These are phyloP conservation scores for Notolabrus celidotus DNA, from an alignment of 2,797 vertebrate species.

Conservation along the genomic window DNA sequence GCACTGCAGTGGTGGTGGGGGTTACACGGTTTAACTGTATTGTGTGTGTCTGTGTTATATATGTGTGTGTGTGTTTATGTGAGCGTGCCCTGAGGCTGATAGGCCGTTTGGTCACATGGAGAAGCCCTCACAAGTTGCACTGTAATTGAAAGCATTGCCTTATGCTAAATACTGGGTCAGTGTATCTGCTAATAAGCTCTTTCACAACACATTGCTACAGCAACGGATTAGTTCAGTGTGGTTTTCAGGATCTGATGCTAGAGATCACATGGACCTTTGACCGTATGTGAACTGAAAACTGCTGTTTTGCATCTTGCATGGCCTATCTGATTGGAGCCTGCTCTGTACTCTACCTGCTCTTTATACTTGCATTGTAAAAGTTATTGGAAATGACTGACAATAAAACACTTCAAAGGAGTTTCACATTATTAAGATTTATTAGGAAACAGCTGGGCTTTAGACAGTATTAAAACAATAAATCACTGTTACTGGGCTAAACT, in stretches of 20 bases:
- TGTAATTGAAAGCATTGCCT: constrained; percentile 42
- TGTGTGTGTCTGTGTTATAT: constrained; percentile 24
- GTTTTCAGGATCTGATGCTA: constrained; percentile 4
- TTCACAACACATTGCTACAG: constrained; percentile 1
- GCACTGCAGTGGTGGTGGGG: constrained; percentile 46
- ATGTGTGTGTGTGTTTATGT: not conserved
- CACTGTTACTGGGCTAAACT: not conserved
- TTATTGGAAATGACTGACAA: not conserved
- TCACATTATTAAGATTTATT: not conserved
- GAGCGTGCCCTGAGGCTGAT: constrained; percentile 35
- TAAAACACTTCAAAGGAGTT: not conserved
- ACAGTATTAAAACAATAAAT: not conserved
- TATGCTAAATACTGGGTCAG: constrained; percentile 46
- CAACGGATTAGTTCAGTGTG: constrained; percentile 4
- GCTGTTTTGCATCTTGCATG: constrained; percentile 19
- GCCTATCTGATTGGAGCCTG: not conserved
- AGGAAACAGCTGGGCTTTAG: not conserved
- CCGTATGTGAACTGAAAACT: constrained; percentile 13
- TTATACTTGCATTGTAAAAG: not conserved
- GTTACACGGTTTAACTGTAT: constrained; percentile 49
- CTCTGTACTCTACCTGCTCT: not conserved
- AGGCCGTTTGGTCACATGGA: constrained; percentile 61
- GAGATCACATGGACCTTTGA: constrained; percentile 12
- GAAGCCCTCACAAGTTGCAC: constrained; percentile 57
- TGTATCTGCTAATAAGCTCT: constrained; percentile 28